These are phyloP conservation scores for Micronycteris hirsuta DNA, from an alignment of 2,113 vertebrate species.

Conservation along the genomic window DNA sequence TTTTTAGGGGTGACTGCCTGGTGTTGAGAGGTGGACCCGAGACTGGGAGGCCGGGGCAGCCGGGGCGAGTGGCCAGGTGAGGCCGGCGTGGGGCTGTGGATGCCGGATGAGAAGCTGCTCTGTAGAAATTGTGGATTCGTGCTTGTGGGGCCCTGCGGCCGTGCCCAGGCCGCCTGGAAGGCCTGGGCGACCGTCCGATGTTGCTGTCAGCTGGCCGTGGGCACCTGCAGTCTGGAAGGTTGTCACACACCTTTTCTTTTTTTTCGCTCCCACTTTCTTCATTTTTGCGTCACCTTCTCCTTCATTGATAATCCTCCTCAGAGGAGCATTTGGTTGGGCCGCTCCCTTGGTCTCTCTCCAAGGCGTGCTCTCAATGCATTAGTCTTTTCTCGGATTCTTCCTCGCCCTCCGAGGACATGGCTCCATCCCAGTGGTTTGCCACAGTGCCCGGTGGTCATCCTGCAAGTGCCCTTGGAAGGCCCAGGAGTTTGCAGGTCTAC, in stretches of 20 bases:
- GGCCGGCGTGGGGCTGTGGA: fast-evolving
- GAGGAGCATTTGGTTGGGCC: not conserved
- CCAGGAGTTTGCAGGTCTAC: not conserved
- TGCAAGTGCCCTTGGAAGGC: not conserved
- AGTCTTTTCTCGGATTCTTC: not conserved
- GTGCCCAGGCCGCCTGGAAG: not conserved
- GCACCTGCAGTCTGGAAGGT: not conserved
- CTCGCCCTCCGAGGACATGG: not conserved
- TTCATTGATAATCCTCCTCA: not conserved
- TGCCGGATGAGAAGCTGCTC: not conserved
- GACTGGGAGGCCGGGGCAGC: not conserved
- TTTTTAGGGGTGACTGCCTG: not conserved
- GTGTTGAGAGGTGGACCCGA: not conserved
- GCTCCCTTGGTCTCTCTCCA: not conserved
- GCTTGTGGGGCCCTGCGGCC: not conserved
- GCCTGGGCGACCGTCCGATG: not conserved
- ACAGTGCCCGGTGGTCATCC: not conserved
- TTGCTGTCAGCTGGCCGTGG: not conserved
- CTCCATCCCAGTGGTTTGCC: not conserved
- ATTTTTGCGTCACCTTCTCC: not conserved
- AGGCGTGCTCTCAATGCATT: not conserved
- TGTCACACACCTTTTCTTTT: not conserved
- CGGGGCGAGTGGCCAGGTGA: not conserved
- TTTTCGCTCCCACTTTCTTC: not conserved
- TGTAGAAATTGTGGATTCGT: not conserved